Evolutionary conservation across 1,140 invertebrate genomes (phyloP), one percentile per base, ranked within the genome.

Genomic region (Drosophila gunungcola): DNA sequence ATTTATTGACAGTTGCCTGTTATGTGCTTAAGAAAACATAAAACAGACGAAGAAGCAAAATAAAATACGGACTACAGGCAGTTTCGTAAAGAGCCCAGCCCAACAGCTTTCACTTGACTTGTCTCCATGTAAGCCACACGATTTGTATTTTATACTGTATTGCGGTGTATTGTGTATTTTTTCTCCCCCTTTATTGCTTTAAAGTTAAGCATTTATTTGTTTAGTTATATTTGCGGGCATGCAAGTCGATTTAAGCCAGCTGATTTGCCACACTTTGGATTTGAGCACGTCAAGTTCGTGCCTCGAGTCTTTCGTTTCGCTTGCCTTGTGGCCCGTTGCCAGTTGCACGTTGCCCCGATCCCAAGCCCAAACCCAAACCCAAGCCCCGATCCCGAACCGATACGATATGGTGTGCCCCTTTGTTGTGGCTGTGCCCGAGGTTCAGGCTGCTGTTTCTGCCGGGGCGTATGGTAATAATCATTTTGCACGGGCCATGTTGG

Each of bases 221-320:
- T 83, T 83, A 72, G 63, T 85, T 83, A 46, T 73, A 62, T 65
- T 43, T 57, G 36, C 57, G 49, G 45, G 29, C 25, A 21, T 34
- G 60, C 52, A 38, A 29, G 36, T 41, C 32, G 57, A 57, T 54
- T 77, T 78, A 56, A 48, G 73, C 49, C 62, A 68, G 73, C 72
- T 76, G 73, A 86, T 86, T 86, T 88, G 84, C 83, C 83, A 88
- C 83, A 88, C 83, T 88, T 88, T 88, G 80, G 57, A 61, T 80
- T 88, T 88, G 83, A 89, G 84, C 85, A 89, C 86, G 84, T 88
- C 84, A 88, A 90, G 84, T 89, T 89, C 84, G 85, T 89, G 84
- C 70, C 84, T 90, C 62, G 53, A 84, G 85, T 78, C 85, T 90
- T 89, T 89, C 80, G 85, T 75, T 89, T 45, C 84, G 84, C 85